phyloP scores from a whole-genome alignment of 2,113 vertebrate genomes.

The Sitta europaea region DNA sequence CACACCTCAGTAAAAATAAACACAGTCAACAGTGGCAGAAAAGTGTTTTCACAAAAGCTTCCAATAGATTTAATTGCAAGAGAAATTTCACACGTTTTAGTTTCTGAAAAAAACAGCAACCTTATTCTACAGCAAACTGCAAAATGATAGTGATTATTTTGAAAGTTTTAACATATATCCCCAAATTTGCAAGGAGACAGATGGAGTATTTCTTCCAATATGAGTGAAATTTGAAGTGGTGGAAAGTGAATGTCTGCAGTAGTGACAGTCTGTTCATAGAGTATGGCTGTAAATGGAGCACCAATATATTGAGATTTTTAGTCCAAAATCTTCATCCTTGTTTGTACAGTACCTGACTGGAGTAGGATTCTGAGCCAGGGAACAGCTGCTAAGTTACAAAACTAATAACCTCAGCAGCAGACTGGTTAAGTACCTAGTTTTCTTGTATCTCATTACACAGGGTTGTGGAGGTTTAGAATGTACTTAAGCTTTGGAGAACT shows the following conservation, averaged over 20 bases:
- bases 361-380: not conserved
- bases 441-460: not conserved
- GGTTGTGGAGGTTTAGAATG: not conserved
- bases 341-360: not conserved
- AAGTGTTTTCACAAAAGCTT: not conserved
- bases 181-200: not conserved
- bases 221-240: not conserved
- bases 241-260: not conserved
- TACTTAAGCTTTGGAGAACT: not conserved
- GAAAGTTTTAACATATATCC: not conserved
- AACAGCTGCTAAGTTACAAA: not conserved
- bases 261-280: not conserved
- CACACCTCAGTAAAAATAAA: not conserved
- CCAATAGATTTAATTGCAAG: not conserved
- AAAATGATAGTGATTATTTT: not conserved
- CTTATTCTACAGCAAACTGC: not conserved
- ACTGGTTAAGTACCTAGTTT: not conserved
- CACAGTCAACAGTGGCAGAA: not conserved
- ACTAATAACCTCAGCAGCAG: not conserved
- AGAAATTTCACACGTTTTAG: not conserved
- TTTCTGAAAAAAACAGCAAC: not conserved
- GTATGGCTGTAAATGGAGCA: not conserved
- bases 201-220: not conserved
- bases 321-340: not conserved
- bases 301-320: not conserved